phyloP scores from a whole-genome alignment of 1,140 invertebrate genomes.

The Leguminivora glycinivorella region DNA sequence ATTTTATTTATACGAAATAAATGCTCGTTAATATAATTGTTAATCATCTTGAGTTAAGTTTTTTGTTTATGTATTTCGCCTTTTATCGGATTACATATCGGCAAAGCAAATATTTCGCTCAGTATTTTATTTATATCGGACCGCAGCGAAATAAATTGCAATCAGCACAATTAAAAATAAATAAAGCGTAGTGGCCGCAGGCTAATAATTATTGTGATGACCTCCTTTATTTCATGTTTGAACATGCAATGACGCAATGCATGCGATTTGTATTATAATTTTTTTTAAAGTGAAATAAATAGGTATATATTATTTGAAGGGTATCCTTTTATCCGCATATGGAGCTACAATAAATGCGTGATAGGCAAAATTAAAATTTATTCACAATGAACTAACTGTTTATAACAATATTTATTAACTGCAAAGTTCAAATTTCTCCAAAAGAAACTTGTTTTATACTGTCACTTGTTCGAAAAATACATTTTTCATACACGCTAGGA shows the following conservation, averaged over 20 bases:
- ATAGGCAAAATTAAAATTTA: too few species aligned
- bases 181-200: not conserved
- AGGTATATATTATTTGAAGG: too few species aligned
- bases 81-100: not conserved
- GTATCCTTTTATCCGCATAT: too few species aligned
- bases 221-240: not conserved
- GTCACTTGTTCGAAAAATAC: too few species aligned
- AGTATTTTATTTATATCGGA: not conserved
- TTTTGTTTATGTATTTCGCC: not conserved
- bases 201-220: not conserved
- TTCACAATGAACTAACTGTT: too few species aligned
- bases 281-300: too few species aligned
- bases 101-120: not conserved
- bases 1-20: not conserved
- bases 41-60: not conserved
- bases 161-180: conserved; percentile 15
- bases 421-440: too few species aligned
- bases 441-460: too few species aligned
- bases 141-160: conserved; percentile 6
- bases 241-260: not conserved
- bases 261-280: too few species aligned
- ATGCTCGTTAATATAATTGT: not conserved
- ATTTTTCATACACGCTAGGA: too few species aligned
- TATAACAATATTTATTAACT: too few species aligned
- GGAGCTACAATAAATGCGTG: too few species aligned